A percentile compares a stretch with the other conserved stretches of the same genome.
These are phyloP conservation scores for Pangasianodon gigas DNA, from an alignment of 2,113 vertebrate species.

Conservation along the genomic window DNA sequence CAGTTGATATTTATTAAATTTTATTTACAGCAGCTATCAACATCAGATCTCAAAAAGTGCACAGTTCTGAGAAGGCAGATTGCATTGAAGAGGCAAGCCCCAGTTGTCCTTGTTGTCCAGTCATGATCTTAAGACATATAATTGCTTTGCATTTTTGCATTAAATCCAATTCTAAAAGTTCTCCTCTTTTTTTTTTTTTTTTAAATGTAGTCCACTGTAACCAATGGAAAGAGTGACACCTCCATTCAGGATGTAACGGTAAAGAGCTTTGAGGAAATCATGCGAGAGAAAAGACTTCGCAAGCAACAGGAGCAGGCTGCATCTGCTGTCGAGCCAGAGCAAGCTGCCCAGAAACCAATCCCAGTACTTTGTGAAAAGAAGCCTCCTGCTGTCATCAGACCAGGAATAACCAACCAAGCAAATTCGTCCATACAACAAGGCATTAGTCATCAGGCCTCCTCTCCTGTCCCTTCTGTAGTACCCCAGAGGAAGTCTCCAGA, in stretches of 20 bases:
- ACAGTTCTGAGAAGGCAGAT: slow-evolving; percentile 44
- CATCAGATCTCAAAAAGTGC: slow-evolving; percentile 47
- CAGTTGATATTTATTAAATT: not conserved
- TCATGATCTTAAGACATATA: too few species aligned
- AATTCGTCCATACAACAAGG: slow-evolving; percentile 48
- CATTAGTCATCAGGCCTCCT: slow-evolving; percentile 49
- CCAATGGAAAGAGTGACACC: slow-evolving; percentile 35
- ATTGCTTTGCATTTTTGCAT: not conserved
- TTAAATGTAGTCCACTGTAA: slow-evolving; percentile 41
- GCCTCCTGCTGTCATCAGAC: not conserved
- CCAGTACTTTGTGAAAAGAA: slow-evolving; percentile 25
- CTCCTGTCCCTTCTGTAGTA: not conserved
- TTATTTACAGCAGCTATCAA: slow-evolving; percentile 47
- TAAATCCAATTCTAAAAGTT: not conserved
- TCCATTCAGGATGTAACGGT: slow-evolving; percentile 69
- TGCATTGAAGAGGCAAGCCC: slow-evolving; percentile 56
- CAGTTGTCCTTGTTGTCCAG: not conserved
- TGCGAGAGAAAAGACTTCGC: slow-evolving; percentile 79
- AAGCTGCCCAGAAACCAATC: slow-evolving; percentile 8
- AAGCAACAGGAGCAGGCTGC: slow-evolving; percentile 68
- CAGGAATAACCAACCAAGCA: slow-evolving; percentile 5
- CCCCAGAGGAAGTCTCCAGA: slow-evolving; percentile 33
- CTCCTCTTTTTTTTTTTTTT: not conserved
- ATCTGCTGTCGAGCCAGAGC: slow-evolving; percentile 31
- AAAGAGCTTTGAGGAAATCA: slow-evolving; percentile 86